phyloP scores from a whole-genome alignment of 2,888 invertebrate species.

The Antheraea yamamai region DNA sequence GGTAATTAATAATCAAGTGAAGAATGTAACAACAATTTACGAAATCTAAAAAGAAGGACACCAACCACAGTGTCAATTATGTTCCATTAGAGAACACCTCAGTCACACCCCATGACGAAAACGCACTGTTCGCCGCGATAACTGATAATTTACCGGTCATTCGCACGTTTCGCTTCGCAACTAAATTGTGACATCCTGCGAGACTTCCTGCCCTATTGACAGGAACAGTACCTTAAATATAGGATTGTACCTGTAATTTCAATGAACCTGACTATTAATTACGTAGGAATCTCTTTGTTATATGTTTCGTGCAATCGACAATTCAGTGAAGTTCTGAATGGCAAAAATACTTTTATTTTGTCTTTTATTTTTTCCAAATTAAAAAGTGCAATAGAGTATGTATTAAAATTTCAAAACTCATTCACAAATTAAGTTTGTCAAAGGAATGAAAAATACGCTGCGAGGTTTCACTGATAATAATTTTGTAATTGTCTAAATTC shows the following conservation, averaged over 20 bases:
- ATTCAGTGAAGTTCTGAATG: slow-evolving; percentile 12
- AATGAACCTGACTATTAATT: slow-evolving; percentile 18
- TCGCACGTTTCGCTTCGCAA: slow-evolving; percentile 20
- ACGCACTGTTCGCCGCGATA: slow-evolving; percentile 15
- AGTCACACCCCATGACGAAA: slow-evolving; percentile 23
- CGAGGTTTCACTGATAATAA: not conserved
- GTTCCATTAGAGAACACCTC: slow-evolving; percentile 10
- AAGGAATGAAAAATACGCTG: not conserved
- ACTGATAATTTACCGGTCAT: slow-evolving; percentile 24
- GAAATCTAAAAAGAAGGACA: slow-evolving; percentile 1
- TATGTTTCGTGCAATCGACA: slow-evolving; percentile 13
- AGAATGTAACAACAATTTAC: not conserved
- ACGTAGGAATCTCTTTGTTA: slow-evolving; percentile 18
- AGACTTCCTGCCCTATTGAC: slow-evolving; percentile 21
- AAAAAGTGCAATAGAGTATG: too few relatives aligned
- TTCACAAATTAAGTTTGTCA: not conserved
- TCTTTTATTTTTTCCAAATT: too few relatives aligned
- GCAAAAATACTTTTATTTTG: not conserved
- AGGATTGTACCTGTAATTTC: slow-evolving; percentile 20
- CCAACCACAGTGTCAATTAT: slow-evolving; percentile 16
- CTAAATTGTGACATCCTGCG: slow-evolving; percentile 24
- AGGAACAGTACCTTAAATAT: slow-evolving; percentile 12
- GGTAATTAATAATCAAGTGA: not conserved
- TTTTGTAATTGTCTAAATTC: not conserved
- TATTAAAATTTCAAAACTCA: too few relatives aligned